Conservation (phyloP, 92 coral and sea anemone species). For the Porites divaricata region DNA sequence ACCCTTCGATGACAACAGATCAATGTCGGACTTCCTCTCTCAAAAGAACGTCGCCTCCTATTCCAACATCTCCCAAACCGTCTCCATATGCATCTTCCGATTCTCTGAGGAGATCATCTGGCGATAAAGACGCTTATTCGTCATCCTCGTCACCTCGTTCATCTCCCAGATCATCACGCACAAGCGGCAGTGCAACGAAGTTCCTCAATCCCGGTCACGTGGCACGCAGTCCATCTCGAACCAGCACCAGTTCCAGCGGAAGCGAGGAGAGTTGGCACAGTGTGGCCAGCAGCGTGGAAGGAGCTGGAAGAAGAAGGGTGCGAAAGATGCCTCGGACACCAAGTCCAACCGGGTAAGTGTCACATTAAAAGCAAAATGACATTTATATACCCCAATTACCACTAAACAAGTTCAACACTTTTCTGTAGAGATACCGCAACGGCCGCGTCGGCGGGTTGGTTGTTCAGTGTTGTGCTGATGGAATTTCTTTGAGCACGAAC, state of each 20-base stretch:
- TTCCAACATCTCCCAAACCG: conserved; percentile 65
- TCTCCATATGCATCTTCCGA: conserved; percentile 68
- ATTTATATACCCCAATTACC: too few species aligned
- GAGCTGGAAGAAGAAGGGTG: conserved; percentile 57
- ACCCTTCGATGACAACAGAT: conserved; percentile 67
- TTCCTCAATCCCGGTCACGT: conserved; percentile 61
- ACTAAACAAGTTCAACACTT: too few species aligned
- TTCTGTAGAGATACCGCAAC: too few species aligned
- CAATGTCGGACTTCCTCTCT: conserved; percentile 64
- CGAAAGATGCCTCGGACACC: conserved; percentile 71
- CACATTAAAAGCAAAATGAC: background rate
- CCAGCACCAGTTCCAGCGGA: conserved; percentile 88
- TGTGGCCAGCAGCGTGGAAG: conserved; percentile 52
- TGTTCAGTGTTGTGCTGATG: too few species aligned
- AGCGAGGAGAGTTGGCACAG: conserved; percentile 72
- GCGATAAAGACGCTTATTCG: conserved; percentile 51
- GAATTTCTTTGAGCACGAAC: too few species aligned
- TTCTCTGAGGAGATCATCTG: conserved; percentile 52
- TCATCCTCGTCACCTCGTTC: conserved; percentile 59
- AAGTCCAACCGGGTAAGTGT: conserved; percentile 55
- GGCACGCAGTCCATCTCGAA: conserved; percentile 76
- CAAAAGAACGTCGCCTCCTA: conserved; percentile 46
- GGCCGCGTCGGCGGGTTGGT: too few species aligned
- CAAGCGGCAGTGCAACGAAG: conserved; percentile 66
- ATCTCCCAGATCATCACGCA: conserved; percentile 60